Base-by-base conservation (phyloP, 1,140 invertebrate species). In the Platyura marginata region DNA sequence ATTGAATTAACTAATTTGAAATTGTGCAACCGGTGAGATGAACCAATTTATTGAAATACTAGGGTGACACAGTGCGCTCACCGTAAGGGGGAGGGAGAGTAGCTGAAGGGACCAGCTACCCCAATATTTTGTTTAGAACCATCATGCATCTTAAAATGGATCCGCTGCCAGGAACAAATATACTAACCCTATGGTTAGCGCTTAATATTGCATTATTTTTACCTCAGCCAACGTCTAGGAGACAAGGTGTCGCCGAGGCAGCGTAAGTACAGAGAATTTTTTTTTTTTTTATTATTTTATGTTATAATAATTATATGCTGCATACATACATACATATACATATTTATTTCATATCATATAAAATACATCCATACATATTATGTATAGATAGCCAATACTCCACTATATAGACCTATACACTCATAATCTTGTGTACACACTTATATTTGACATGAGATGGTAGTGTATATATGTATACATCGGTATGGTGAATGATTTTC, bases 171-270 rank as follows among this genome's bases (percentile, higher is more conserved):
- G 47, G 51, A 41, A 49, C 57, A 39, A 54, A 50, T 22, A 48
- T 60, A 41, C 48, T 60, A 21, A 60, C 57, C 41, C 57, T 60
- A 40, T 60, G 57, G 57, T 50, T 60, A 47, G 54, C 57, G 42
- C 51, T 60, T 20, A 60, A 58, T 37, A 48, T 60, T 49, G 57
- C 57, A 38, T 48, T 60, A 43, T 51, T 59, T 33, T 47, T 53
- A 40, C 57, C 60, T 50, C 54, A 58, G 46, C 55, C 54, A 48
- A 49, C 51, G 40, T 38, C 36, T 18, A 55, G 49, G 47, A 47
- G 51, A 45, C 50, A 50, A 45, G 48, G 49, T 50, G 49, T 51
- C 52, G 57, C 59, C 33, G 50, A 60, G 48, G 55, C 57, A 45
- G 57, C 57, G 57, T 60, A 50, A 59, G 57, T 60, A 47, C 15